phyloP scores from a whole-genome alignment of 2,888 invertebrate species.

The Drosophila eohydei region DNA sequence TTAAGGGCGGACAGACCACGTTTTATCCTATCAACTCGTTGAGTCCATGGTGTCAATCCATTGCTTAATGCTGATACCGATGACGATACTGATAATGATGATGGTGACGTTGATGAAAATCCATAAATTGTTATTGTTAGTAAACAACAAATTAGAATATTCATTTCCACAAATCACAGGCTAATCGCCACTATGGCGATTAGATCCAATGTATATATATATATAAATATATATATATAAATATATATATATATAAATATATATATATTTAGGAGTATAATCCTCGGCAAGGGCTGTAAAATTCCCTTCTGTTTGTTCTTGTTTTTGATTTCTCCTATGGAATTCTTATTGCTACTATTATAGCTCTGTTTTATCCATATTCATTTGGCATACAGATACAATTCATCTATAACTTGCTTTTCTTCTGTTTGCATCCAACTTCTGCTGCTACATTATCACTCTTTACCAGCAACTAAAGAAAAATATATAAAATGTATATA shows the following conservation, averaged over 20 bases:
- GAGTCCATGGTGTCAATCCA: conserved; percentile 4
- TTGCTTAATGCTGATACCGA: conserved; percentile 5
- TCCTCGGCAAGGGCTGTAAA: neutral
- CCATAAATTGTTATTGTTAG: conserved; percentile 39
- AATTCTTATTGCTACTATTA: neutral
- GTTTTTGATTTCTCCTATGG: neutral
- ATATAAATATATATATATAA: conserved; percentile 6
- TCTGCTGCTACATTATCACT: conserved; percentile 32
- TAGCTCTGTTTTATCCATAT: conserved; percentile 26
- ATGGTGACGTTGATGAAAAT: conserved; percentile 17
- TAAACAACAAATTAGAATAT: conserved; percentile 54
- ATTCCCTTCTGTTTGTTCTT: neutral
- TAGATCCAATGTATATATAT: conserved; percentile 9
- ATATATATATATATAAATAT: conserved; percentile 1
- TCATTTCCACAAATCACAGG: conserved; percentile 53
- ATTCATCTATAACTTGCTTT: neutral
- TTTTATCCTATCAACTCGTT: conserved; percentile 31
- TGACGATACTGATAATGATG: conserved; percentile 9
- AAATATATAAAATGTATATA: conserved; percentile 1
- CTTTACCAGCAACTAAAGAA: conserved; percentile 18
- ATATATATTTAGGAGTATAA: neutral
- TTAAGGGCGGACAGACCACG: conserved; percentile 13
- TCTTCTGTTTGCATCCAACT: conserved; percentile 7
- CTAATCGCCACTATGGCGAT: conserved; percentile 39
- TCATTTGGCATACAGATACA: conserved; percentile 7